A percentile compares a stretch with the other conserved stretches of the same genome.
phyloP scores from a whole-genome alignment of 2,113 vertebrate species.

The Psilopogon haemacephalus region DNA sequence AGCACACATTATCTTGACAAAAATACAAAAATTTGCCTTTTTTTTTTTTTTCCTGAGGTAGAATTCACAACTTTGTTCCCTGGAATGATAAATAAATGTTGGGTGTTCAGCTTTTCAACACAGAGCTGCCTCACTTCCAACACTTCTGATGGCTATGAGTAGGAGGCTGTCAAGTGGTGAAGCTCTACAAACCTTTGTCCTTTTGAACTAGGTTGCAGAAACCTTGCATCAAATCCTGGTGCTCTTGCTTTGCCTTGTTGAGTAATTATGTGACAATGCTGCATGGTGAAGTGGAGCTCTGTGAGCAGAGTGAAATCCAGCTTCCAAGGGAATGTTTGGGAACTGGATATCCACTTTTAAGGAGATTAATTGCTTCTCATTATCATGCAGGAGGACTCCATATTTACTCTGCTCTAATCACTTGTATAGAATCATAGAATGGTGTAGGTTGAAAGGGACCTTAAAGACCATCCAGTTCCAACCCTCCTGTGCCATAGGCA shows the following conservation, averaged over 20 bases:
- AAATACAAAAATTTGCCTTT: background rate
- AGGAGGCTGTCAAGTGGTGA: background rate
- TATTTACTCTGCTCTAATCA: background rate
- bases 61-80: background rate
- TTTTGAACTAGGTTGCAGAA: constrained; percentile 16
- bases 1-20: no score
- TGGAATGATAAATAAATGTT: background rate
- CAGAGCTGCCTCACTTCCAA: background rate
- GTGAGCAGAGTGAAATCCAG: background rate
- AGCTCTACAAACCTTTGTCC: constrained; percentile 6
- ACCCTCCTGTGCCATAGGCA: no score
- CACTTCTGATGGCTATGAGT: background rate
- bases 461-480: no score
- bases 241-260: background rate
- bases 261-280: background rate
- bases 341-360: background rate
- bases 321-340: background rate
- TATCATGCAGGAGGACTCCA: background rate
- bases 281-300: background rate
- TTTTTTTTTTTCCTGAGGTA: background rate
- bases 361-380: background rate
- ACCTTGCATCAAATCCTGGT: background rate
- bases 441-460: no score
- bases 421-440: no score
- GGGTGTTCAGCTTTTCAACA: background rate